A percentile compares a stretch with the other conserved stretches of the same genome.
These are phyloP conservation scores for Protophormia terraenovae DNA, from an alignment of 2,888 invertebrate species.

Conservation along the genomic window DNA sequence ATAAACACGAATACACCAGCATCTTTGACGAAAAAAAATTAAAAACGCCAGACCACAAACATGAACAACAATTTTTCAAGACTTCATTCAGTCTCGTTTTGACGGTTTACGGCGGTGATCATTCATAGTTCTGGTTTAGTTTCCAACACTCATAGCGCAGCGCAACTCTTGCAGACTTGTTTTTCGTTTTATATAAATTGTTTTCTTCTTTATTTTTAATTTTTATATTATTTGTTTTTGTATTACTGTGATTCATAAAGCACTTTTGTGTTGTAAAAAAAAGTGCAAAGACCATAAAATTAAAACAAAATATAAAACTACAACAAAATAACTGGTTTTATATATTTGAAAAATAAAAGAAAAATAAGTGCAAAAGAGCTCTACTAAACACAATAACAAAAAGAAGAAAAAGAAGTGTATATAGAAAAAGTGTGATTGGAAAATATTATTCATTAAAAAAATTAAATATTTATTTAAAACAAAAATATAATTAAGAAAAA, in stretches of 20 bases:
- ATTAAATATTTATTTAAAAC: conserved; percentile 16
- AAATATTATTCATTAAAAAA: neutral
- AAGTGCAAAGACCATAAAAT: conserved; percentile 67
- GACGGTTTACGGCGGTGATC: conserved; percentile 66
- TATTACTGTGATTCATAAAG: conserved; percentile 59
- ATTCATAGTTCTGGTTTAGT: conserved; percentile 54
- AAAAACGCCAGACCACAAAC: conserved; percentile 26
- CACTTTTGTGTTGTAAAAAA: conserved; percentile 51
- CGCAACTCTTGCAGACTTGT: conserved; percentile 27
- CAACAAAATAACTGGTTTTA: conserved; percentile 58
- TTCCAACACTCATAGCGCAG: conserved; percentile 17
- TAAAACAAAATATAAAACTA: conserved; percentile 33
- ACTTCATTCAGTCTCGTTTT: conserved; percentile 67
- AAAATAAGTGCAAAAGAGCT: conserved; percentile 48
- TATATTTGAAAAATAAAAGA: conserved; percentile 14
- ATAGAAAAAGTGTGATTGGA: conserved; percentile 22
- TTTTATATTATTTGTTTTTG: conserved; percentile 21
- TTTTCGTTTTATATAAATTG: conserved; percentile 39
- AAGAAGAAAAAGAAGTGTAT: conserved; percentile 1
- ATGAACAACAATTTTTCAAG: conserved; percentile 56
- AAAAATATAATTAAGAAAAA: conserved; percentile 14
- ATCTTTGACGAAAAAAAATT: conserved; percentile 52
- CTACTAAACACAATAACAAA: conserved; percentile 40
- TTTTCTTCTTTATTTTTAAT: conserved; percentile 29
- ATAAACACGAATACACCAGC: conserved; percentile 28